These are phyloP conservation scores for Phymorhynchus buccinoides DNA, from an alignment of 1,140 invertebrate species.

Conservation along the genomic window DNA sequence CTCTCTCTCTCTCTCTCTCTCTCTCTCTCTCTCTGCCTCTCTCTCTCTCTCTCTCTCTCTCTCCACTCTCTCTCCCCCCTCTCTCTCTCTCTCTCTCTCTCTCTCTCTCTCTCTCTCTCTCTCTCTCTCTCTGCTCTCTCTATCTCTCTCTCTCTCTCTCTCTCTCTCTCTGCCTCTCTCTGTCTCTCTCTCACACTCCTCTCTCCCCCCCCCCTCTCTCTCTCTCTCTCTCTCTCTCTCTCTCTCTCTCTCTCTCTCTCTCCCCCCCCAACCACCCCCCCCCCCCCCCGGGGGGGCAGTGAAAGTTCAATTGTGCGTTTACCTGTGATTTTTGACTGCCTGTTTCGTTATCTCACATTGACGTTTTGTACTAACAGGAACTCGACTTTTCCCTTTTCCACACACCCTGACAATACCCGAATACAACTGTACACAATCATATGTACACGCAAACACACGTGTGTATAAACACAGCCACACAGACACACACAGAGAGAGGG, in stretches of 20 bases:
- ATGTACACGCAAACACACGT: too few relatives aligned
- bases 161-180: neutral
- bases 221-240: neutral
- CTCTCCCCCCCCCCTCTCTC: neutral
- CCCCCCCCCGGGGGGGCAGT: too few relatives aligned
- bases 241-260: neutral
- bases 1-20: too few relatives aligned
- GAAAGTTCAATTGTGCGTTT: too few relatives aligned
- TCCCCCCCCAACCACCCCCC: neutral
- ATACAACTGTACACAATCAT: too few relatives aligned
- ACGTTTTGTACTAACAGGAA: too few relatives aligned
- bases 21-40: neutral
- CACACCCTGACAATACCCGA: too few relatives aligned
- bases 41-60: neutral
- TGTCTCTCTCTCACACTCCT: constrained; percentile 14
- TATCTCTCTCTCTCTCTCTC: neutral
- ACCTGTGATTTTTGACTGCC: too few relatives aligned
- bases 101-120: neutral
- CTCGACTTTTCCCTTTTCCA: too few relatives aligned
- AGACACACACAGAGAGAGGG: too few relatives aligned
- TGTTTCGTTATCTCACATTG: too few relatives aligned
- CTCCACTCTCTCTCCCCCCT: neutral
- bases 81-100: neutral
- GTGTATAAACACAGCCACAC: too few relatives aligned
- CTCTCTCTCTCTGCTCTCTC: neutral